Base-by-base conservation (phyloP, 2,888 invertebrate species). In the Chrysodeixis includens region DNA sequence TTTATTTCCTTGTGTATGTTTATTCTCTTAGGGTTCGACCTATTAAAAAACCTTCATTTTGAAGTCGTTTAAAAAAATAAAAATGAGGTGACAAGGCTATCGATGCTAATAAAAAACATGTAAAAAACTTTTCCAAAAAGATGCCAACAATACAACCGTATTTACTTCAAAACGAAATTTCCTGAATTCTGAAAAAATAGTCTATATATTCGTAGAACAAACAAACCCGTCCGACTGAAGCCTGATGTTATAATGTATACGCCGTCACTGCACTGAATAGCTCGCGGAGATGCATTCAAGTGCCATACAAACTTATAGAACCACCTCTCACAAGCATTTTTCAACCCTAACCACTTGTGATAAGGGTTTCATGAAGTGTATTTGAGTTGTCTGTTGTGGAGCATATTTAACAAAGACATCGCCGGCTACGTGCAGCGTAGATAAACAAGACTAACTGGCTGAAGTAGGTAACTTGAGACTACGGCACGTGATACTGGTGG, bases 341-440 rank as follows among this genome's bases (percentile, higher is more conserved):
- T 60, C 4, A 44, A 72, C 74, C 63, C 57, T 82, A 69, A 14
- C 0, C 0, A 14, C 0, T 5, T 0, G 49, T 0, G 0, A 6
- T 69, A 74, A 62, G n/a, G 18, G 14, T 46, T n/a, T 18, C 1
- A 5, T 49, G 5, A 3, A 10, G 18, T 3, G 58, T 1, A 6
- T 49, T 7, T 8, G 18, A 12, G 9, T 35, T 40, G 62, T 2
- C 51, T 70, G 46, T 59, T 64, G 62, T 64, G 71, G 77, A 75
- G 76, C 65, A 66, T 67, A 77, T 83, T 81, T 73, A 63, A 81
- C 78, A 78, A 75, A 79, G 81, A 78, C 77, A 74, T 82, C 71
- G 78, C 74, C 69, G 63, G 64, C 73, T 76, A 71, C 65, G 63
- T 56, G 61, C 18, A 68, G 61, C 60, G 58, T 26, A 76, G 79